Evolutionary conservation across 2,888 invertebrate genomes (phyloP).

Genomic region (Graphium colonna): DNA sequence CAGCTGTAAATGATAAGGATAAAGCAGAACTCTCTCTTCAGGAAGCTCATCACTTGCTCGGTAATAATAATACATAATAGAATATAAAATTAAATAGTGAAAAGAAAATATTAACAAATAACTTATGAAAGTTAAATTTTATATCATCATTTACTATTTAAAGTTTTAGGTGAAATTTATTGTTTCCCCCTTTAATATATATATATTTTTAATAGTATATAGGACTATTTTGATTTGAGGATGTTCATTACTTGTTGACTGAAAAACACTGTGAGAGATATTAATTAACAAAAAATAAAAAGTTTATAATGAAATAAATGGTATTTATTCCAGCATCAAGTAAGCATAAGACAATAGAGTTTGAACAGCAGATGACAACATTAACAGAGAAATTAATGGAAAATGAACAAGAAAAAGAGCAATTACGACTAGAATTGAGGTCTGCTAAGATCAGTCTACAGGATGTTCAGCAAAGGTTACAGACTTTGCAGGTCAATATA

Average conservation of each 20-base stretch:
- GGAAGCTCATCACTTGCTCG: conserved; percentile 83
- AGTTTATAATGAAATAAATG: no score
- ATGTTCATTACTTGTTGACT: no score
- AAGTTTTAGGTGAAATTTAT: no score
- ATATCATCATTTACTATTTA: no score
- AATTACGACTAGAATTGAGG: conserved; percentile 60
- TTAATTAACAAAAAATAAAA: no score
- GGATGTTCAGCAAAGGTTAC: conserved; percentile 66
- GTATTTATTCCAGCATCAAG: no score
- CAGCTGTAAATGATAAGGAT: conserved; percentile 81
- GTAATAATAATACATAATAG: conserved; percentile 53
- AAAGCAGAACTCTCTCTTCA: conserved; percentile 78
- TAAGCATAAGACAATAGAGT: conserved; percentile 64
- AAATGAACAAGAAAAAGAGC: conserved; percentile 63
- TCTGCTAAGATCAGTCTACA: conserved; percentile 64
- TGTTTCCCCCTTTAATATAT: no score
- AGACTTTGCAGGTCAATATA: conserved; percentile 57
- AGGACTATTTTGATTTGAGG: no score
- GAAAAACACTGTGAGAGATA: no score
- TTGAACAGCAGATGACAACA: conserved; percentile 58
- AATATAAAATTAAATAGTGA: neutral
- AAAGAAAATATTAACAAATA: no score
- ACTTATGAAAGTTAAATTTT: no score
- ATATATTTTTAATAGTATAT: no score
- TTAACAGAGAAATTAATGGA: conserved; percentile 52